Percentiles rank a stretch among this genome's conserved stretches.
Conservation (phyloP, 92 coral and sea anemone genomes). For the Parazoanthus darwini region DNA sequence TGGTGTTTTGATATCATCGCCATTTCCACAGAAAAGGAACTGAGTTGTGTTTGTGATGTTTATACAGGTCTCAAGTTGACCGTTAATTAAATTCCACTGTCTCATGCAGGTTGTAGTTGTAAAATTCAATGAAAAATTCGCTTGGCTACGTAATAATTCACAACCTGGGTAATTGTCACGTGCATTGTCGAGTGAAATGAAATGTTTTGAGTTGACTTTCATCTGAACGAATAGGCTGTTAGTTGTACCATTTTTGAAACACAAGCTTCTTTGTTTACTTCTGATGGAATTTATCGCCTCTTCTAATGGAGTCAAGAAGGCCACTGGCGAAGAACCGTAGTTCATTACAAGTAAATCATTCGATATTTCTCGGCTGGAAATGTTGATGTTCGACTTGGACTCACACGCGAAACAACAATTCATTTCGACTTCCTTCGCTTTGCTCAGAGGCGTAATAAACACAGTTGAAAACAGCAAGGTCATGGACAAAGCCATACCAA, state of each 20-base stretch:
- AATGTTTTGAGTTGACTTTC: not conserved
- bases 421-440: not conserved
- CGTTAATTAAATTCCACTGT: not conserved
- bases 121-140: not conserved
- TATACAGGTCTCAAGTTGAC: not conserved
- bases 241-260: not conserved
- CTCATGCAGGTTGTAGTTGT: constrained; percentile 7
- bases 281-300: not conserved
- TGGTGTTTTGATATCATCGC: not conserved
- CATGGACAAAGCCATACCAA: constrained; percentile 47
- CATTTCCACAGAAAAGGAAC: constrained; percentile 13
- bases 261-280: not conserved
- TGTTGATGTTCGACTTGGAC: not conserved
- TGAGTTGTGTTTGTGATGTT: not conserved
- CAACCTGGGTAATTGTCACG: not conserved
- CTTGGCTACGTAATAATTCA: not conserved
- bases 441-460: constrained; percentile 40
- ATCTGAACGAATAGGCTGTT: not conserved
- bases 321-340: constrained; percentile 10
- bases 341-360: not conserved
- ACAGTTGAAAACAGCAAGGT: constrained; percentile 64
- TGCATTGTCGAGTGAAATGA: not conserved
- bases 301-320: not conserved
- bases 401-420: constrained; percentile 14
- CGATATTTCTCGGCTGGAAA: not conserved